These are phyloP conservation scores for Dioctria linearis DNA, from an alignment of 2,888 invertebrate genomes.

Conservation along the genomic window DNA sequence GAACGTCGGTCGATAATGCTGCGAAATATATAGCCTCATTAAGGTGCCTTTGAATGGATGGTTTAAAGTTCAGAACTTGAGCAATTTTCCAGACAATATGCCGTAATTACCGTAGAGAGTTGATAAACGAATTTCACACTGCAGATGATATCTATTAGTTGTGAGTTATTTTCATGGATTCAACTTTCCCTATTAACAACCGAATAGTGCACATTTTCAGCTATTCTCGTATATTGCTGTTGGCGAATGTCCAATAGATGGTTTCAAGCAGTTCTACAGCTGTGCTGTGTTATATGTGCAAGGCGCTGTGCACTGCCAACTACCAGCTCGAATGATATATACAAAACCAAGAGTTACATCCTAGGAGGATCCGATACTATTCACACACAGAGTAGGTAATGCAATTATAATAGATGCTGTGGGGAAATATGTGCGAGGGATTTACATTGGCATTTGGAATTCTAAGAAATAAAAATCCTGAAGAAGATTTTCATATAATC, in stretches of 20 bases:
- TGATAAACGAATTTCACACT: background rate
- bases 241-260: constrained; percentile 27
- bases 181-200: constrained; percentile 28
- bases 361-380: no score
- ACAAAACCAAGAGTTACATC: no score
- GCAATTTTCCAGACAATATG: background rate
- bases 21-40: constrained; percentile 24
- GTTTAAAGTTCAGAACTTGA: constrained; percentile 11
- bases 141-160: constrained; percentile 42
- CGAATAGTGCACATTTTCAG: constrained; percentile 25
- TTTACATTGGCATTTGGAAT: background rate
- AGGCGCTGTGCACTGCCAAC: background rate
- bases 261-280: background rate
- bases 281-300: no score
- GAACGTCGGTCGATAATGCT: constrained; percentile 4
- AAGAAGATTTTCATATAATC: constrained; percentile 4
- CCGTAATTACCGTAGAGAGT: no score
- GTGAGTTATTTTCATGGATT: constrained; percentile 28
- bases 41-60: constrained; percentile 16
- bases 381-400: background rate
- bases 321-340: background rate
- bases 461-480: constrained; percentile 6
- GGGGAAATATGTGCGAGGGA: constrained; percentile 7
- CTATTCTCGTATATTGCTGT: constrained; percentile 6
- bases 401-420: constrained; percentile 7